Evolutionary conservation across 2,797 vertebrate genomes (phyloP), one percentile per base, ranked within the genome.

Genomic region (Chelonia mydas): DNA sequence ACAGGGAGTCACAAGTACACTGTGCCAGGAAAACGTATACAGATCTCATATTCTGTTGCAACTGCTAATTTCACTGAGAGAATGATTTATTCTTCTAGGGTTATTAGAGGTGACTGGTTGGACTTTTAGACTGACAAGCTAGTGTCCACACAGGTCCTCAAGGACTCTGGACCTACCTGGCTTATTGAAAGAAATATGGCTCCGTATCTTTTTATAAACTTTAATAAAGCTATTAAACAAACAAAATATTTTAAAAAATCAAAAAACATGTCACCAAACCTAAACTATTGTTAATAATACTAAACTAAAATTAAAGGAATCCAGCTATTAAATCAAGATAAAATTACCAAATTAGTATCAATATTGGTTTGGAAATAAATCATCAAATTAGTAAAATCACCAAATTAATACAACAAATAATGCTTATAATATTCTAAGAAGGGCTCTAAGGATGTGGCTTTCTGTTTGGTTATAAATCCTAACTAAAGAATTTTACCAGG

Each of bases 31-130:
- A 88, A 92, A 6, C n/a, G 65, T 21, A 37, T 68, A 37, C 8
- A 68, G n/a, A 68, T 68, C 17, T 68, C 37, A 0, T 3, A 2
- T 72, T 50, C 77, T n/a, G 17, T 6, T 83, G 31, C 61, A 81
- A 79, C 41, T 94, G 31, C 84, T 83, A 68, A 41, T 84, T 31
- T 90, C 50, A 93, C 74, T 91, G 87, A 81, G 83, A 57, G 88
- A 65, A 54, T 8, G 83, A 19, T 19, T 84, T 17, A 47, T 53
- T 21, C 0, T 11, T 93, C 15, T 88, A 83, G 54, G 37, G 7
- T 65, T 13, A 50, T 15, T 89, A 87, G 33, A 54, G 28, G 15
- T 17, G 53, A 49, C 17, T 41, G 91, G 15, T 11, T 54, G 12
- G 49, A 28, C 90, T 86, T 90, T 77, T 33, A 80, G 25, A 37